Conservation (phyloP, 2,113 vertebrate species). For the Nicator chloris region DNA sequence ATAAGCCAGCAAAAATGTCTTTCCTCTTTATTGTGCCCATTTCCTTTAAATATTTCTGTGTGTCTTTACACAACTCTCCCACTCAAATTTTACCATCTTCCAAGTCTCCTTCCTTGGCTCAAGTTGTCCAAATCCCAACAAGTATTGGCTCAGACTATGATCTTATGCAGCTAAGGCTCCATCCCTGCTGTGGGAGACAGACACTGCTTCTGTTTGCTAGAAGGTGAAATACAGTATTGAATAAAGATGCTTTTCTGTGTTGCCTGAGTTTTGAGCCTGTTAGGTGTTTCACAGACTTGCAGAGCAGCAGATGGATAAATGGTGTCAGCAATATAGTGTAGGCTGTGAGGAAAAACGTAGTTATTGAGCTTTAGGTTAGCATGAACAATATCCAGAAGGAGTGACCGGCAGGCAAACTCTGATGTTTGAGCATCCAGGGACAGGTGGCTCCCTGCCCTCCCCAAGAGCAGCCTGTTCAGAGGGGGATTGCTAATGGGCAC, state of each 20-base stretch:
- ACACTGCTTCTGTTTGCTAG: not conserved
- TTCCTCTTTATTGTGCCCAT: not conserved
- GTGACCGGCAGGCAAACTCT: not conserved
- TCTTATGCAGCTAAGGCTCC: not conserved
- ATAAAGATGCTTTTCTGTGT: not conserved
- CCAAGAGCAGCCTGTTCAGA: not conserved
- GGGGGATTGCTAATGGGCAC: not conserved
- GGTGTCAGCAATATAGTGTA: not conserved
- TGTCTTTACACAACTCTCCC: not conserved
- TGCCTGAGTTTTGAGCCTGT: not conserved
- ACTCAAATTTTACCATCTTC: not conserved
- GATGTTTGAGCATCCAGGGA: not conserved
- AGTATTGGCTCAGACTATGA: not conserved
- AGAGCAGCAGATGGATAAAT: not conserved
- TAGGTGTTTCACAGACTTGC: not conserved
- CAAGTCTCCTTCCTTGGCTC: not conserved
- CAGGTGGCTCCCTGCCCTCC: not conserved
- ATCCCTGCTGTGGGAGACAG: not conserved
- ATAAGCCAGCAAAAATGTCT: constrained; percentile 1
- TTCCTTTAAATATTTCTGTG: constrained; percentile 7
- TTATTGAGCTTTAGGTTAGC: not conserved
- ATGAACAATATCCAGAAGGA: not conserved
- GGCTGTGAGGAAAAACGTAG: not conserved
- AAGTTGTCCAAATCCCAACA: not conserved
- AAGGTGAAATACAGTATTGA: not conserved